These are phyloP conservation scores for Nomia melanderi DNA, from an alignment of 1,140 invertebrate species.

Conservation along the genomic window DNA sequence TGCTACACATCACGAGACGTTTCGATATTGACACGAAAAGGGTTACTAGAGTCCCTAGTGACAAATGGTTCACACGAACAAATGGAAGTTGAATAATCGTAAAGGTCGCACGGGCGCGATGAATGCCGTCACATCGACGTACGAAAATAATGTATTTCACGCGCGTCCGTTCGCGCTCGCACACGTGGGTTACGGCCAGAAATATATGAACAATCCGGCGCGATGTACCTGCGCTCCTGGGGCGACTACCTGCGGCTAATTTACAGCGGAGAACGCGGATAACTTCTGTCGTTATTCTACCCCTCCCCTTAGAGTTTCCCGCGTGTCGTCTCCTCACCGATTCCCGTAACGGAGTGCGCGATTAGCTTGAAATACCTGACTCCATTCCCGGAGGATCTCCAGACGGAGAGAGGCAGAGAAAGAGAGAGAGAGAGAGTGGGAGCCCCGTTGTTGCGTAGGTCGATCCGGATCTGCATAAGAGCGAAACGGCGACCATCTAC, in stretches of 20 bases:
- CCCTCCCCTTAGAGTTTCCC: conserved; percentile 22
- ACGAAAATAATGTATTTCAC: conserved; percentile 55
- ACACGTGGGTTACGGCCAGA: conserved; percentile 31
- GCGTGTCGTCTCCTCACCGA: neutral
- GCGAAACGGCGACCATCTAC: neutral
- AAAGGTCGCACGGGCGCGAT: conserved; percentile 12
- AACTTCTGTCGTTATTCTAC: conserved; percentile 66
- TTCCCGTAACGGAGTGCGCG: conserved; percentile 45
- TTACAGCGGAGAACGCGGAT: conserved; percentile 61
- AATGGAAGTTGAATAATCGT: neutral
- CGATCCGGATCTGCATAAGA: conserved; percentile 58
- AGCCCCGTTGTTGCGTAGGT: conserved; percentile 50
- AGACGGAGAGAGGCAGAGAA: no score
- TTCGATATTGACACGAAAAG: no score
- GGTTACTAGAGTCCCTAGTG: no score
- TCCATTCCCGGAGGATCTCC: no score
- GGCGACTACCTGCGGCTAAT: conserved; percentile 68
- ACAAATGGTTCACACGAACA: no score
- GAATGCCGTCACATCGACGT: conserved; percentile 19
- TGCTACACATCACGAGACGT: no score
- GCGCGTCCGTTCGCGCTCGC: neutral
- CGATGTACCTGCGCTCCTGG: conserved; percentile 54
- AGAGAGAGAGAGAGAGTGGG: no score
- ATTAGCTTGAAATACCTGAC: conserved; percentile 52
- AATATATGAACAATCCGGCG: conserved; percentile 43